Percentiles rank a stretch among this genome's conserved stretches.
These are phyloP conservation scores for Diaperis boleti DNA, from an alignment of 2,888 invertebrate genomes.

Conservation along the genomic window DNA sequence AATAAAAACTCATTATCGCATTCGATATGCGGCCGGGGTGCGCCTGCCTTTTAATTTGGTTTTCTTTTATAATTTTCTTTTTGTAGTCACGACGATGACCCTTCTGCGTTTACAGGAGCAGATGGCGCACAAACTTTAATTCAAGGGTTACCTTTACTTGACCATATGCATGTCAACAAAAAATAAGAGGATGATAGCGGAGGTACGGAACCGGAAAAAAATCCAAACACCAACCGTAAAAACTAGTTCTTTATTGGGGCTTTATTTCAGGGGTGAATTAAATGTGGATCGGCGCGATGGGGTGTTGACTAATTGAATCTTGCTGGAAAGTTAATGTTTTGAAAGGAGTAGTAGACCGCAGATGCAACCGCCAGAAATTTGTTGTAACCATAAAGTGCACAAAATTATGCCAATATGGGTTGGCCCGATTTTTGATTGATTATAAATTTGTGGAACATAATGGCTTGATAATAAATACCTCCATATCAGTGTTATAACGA, in stretches of 20 bases:
- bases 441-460: no score
- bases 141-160: constrained; percentile 45
- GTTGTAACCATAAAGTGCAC: no score
- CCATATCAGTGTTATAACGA: no score
- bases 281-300: background rate
- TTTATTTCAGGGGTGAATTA: constrained; percentile 3
- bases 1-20: constrained; percentile 58
- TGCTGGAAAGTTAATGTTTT: background rate
- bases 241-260: background rate
- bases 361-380: no score
- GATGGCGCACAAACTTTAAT: constrained; percentile 50
- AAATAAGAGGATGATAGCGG: constrained; percentile 1
- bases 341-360: no score
- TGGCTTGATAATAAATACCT: no score
- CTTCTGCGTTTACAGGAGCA: constrained; percentile 46
- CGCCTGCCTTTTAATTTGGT: constrained; percentile 31
- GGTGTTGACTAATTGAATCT: background rate
- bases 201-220: constrained; percentile 19
- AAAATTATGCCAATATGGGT: no score
- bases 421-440: no score
- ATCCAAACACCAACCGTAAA: constrained; percentile 6
- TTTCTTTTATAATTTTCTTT: constrained; percentile 46
- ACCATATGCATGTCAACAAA: constrained; percentile 29
- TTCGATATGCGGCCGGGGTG: constrained; percentile 51
- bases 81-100: constrained; percentile 44